Evolutionary conservation across 2,888 invertebrate species (phyloP), one percentile per base, ranked within the genome.

Genomic region (Agrilus mali): DNA sequence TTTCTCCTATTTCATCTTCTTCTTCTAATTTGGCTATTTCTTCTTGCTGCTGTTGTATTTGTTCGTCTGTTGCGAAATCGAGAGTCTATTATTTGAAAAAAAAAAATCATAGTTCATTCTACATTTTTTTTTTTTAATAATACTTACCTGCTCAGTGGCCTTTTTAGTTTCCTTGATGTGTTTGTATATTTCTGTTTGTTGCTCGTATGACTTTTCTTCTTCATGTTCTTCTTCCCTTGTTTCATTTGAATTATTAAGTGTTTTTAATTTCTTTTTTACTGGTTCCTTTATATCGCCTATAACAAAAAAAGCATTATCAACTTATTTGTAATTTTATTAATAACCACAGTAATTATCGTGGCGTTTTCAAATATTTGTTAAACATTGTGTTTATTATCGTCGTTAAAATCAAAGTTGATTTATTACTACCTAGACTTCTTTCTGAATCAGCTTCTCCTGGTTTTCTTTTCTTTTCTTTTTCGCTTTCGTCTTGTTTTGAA

Each of bases 11-110:
- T 33, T 78, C 72, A 44, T 75, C 72, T 43, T 76, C 71, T 36
- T 80, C 76, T 17, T 80, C 75, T 35, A 76, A 70, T 46, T 80
- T 73, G n/a, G 77, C 74, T 6, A 78, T 47, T 47, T 63, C 57
- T 40, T 58, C 55, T 40, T 56, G 53, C 44, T 56, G 53, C 44
- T 50, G 43, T 52, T 84, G 73, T 33, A 83, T 83, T 66, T 94
- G 92, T 51, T 93, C 90, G 63, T 86, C 78, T 0, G 85, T 86
- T 0, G 86, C 86, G 40, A 80, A 79, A 53, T 86, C 86, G 50
- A 84, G 62, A 2, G 77, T 74, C 74, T 75, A 41, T 27, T 5
- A 20, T 39, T 38, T 38, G 3, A 39, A 45, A 47, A 49, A 35
- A 50, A 35, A 34, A 33, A 36, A 36, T 37, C 6, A 6, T 17